Evolutionary conservation across 2,113 vertebrate species (phyloP).

Genomic region (Vidua chalybeata): DNA sequence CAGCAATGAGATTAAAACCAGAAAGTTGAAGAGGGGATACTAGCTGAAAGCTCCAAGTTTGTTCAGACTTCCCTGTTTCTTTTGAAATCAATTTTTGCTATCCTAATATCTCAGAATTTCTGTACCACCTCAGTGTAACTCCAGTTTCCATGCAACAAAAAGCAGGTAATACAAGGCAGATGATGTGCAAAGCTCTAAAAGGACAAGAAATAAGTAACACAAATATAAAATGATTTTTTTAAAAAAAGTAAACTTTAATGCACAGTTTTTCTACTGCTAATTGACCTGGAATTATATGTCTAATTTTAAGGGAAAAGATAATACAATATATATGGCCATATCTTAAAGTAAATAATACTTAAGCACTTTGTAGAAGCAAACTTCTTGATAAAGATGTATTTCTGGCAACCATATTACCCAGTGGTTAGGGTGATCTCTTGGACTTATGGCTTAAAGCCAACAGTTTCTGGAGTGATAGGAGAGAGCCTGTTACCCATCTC

Average conservation of each 20-base stretch:
- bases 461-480: background rate
- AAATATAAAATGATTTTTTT: background rate
- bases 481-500: background rate
- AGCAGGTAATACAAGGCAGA: background rate
- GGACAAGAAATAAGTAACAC: background rate
- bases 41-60: background rate
- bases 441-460: fast-evolving
- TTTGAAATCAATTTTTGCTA: background rate
- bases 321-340: background rate
- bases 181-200: background rate
- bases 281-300: background rate
- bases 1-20: background rate
- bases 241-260: background rate
- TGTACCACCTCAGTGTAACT: background rate
- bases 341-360: background rate
- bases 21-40: background rate
- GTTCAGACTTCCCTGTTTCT: background rate
- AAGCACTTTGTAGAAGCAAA: background rate
- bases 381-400: background rate
- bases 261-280: background rate
- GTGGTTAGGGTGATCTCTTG: background rate
- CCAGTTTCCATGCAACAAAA: background rate
- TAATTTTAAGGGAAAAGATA: background rate
- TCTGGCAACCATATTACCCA: background rate
- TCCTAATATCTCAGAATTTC: background rate